Evolutionary conservation across 92 coral and sea anemone species (phyloP).

Genomic region (Zoanthus sansibaricus): DNA sequence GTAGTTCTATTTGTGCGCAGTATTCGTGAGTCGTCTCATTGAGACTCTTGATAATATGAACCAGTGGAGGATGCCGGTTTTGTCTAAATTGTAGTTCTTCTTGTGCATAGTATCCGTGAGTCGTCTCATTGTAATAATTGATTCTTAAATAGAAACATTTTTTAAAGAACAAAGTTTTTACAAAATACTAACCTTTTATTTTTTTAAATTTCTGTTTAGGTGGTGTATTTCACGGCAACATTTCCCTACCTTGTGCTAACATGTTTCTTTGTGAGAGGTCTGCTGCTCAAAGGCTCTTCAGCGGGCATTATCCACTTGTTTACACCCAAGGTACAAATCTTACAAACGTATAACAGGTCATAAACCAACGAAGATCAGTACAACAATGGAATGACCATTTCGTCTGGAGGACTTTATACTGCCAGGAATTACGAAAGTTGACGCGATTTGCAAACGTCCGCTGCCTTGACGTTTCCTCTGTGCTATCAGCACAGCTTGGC

Average conservation of each 20-base stretch:
- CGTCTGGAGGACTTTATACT: constrained; percentile 34
- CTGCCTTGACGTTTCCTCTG: constrained; percentile 49
- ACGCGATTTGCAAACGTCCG: not conserved
- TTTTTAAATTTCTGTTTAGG: constrained; percentile 64
- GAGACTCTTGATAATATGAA: too few species aligned
- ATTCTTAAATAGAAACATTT: too few species aligned
- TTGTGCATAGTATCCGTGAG: too few species aligned
- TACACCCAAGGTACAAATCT: constrained; percentile 87
- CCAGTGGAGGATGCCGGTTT: too few species aligned
- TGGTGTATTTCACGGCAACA: constrained; percentile 95
- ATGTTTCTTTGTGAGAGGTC: constrained; percentile 89
- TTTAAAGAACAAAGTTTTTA: not conserved
- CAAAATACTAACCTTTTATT: not conserved
- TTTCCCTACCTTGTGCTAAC: constrained; percentile 89
- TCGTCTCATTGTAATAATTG: too few species aligned
- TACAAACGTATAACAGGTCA: not conserved
- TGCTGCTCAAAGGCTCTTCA: constrained; percentile 84
- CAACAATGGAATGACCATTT: not conserved
- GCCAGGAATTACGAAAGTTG: constrained; percentile 12
- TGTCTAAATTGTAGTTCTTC: too few species aligned
- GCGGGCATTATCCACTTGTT: constrained; percentile 83
- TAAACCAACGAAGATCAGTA: not conserved
- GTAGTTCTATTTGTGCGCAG: too few species aligned
- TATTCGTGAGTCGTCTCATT: too few species aligned
- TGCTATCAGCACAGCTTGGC: constrained; percentile 61